Conservation (phyloP, 2,113 vertebrate genomes). For the Sakesphorus luctuosus region DNA sequence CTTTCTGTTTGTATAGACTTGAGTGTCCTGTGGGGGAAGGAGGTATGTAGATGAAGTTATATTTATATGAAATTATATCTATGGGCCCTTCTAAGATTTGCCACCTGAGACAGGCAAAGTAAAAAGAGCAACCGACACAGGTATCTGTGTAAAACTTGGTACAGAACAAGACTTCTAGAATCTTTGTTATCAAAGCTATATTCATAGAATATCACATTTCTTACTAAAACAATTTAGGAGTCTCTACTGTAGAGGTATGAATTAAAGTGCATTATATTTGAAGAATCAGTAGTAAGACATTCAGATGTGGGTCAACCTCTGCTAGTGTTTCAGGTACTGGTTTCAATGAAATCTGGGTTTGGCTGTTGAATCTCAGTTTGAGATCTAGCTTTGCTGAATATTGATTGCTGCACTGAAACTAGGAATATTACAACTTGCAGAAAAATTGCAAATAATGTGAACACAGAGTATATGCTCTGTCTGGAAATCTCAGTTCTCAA, state of each 20-base stretch:
- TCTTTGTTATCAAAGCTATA: background rate
- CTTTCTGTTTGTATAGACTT: background rate
- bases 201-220: background rate
- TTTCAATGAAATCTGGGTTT: background rate
- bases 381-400: background rate
- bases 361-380: background rate
- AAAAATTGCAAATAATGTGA: background rate
- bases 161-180: background rate
- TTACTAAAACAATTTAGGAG: background rate
- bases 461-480: background rate
- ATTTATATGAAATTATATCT: background rate
- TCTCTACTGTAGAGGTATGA: background rate
- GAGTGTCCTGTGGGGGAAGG: background rate
- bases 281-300: background rate
- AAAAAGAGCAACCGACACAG: background rate
- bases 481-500: background rate
- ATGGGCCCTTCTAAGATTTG: background rate
- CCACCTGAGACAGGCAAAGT: background rate
- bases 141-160: background rate
- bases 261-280: background rate
- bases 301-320: background rate
- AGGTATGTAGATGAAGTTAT: background rate
- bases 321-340: background rate
- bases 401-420: background rate
- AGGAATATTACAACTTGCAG: background rate